A percentile compares a stretch with the other conserved stretches of the same genome.
These are phyloP conservation scores for Sepiola atlantica DNA, from an alignment of 2,888 invertebrate genomes.

Conservation along the genomic window DNA sequence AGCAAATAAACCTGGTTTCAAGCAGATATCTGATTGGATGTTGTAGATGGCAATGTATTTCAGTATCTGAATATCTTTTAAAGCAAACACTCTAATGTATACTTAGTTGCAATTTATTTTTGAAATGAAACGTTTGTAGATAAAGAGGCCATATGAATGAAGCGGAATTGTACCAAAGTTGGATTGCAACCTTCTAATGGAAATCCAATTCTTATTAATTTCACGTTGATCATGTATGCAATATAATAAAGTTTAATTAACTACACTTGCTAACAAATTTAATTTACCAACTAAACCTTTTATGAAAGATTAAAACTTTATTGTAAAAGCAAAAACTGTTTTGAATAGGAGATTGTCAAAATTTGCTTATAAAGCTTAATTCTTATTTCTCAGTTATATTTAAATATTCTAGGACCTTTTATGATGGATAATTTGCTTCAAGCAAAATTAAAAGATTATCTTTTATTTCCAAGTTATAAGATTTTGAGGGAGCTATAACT, in stretches of 20 bases:
- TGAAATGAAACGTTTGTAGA: neutral
- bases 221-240: too few relatives aligned
- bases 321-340: neutral
- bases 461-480: neutral
- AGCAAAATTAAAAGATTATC: neutral
- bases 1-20: neutral
- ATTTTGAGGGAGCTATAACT: neutral
- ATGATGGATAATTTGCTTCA: neutral
- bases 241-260: too few relatives aligned
- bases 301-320: neutral
- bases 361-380: neutral
- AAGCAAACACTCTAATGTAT: neutral
- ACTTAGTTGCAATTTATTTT: neutral
- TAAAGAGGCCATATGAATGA: neutral
- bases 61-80: neutral
- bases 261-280: too few relatives aligned
- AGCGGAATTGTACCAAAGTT: neutral
- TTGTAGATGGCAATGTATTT: neutral
- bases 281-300: neutral
- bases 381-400: neutral
- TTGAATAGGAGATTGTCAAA: neutral
- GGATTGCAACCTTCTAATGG: neutral
- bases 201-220: neutral
- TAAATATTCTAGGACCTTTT: neutral
- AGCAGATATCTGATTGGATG: neutral